Base-by-base conservation (phyloP, 1,140 invertebrate genomes). In the Radopholus similis region DNA sequence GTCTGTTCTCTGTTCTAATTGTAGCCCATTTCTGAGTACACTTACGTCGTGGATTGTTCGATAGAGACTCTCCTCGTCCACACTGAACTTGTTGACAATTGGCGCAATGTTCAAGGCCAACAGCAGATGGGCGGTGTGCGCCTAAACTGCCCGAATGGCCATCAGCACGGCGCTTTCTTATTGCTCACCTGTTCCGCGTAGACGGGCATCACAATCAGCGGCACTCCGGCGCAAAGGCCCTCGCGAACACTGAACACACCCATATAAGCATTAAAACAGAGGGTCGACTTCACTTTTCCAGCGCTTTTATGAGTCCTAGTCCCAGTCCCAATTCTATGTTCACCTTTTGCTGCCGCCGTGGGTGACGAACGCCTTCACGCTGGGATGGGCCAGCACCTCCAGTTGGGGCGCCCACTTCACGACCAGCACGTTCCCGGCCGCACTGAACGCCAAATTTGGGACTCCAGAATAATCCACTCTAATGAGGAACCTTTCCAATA, bases 331-430 rank as follows among this genome's bases (percentile, higher is more conserved):
- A 21, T 37, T 23, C 15, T 6, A 35, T 32, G 6, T 11, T 18
- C 9, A 74, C 70, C 58, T 67, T 54, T 71, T 71, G 21, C 47
- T 34, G 4, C 70, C 70, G 4, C 71, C 63, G 37, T 71, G 70
- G 5, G 63, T 53, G 32, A 71, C 26, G 54, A 71, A 71, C 21
- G 55, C 71, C 13, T 59, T 68, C 5, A 70, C 64, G 28, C 40
- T 71, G 30, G 65, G 60, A 73, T 71, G 70, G n/a, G 54, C 67
- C 2, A 71, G 71, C 32, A 71, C 55, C 28, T 72, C 70, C 6
- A 56, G 30, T 35, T 71, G 70, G 32, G 70, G 71, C 13, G 70
- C 58, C 70, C 70, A 71, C 37, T 73, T 55, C 38, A 54, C 21
- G 21, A 73, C 15, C 23, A 60, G 35, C 4, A 71, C 34, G 21